phyloP scores from a whole-genome alignment of 2,797 vertebrate genomes.

The Channallabes apus region DNA sequence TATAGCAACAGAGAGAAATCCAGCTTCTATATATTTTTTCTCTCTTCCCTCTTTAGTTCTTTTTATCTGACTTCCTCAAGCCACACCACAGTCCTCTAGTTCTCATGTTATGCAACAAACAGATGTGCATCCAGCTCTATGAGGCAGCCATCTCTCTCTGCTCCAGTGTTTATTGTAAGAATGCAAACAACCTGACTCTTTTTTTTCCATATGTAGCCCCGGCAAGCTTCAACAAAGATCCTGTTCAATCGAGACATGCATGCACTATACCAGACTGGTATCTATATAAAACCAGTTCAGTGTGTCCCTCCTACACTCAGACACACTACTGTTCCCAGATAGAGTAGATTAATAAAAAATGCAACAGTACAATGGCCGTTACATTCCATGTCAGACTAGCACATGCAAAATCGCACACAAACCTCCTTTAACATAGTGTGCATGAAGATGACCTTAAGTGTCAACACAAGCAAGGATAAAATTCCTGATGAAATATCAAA shows the following conservation, averaged over 20 bases:
- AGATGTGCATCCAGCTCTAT: slow-evolving; percentile 53
- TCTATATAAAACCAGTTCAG: slow-evolving; percentile 20
- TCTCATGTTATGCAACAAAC: slow-evolving; percentile 56
- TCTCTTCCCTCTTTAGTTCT: background rate
- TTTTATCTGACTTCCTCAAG: slow-evolving; percentile 39
- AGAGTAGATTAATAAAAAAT: background rate
- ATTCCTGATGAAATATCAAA: background rate
- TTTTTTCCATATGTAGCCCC: slow-evolving; percentile 37
- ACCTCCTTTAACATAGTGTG: background rate
- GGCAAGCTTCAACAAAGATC: slow-evolving; percentile 17
- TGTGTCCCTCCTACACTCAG: background rate
- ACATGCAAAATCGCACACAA: slow-evolving; percentile 1
- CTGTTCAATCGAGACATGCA: slow-evolving; percentile 27
- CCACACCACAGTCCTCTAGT: slow-evolving; percentile 28
- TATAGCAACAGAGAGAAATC: background rate
- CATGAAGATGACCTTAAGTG: background rate
- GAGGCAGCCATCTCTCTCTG: slow-evolving; percentile 44
- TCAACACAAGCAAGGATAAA: background rate
- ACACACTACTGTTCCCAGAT: slow-evolving; percentile 11
- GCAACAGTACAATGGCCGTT: slow-evolving; percentile 7
- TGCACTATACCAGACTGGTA: slow-evolving; percentile 2
- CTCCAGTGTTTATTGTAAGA: slow-evolving; percentile 40
- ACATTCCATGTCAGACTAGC: background rate
- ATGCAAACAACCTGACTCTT: slow-evolving; percentile 47
- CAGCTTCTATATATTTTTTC: background rate